Base-by-base conservation (phyloP, 2,888 invertebrate genomes). In the Caenorhabditis auriculariae region DNA sequence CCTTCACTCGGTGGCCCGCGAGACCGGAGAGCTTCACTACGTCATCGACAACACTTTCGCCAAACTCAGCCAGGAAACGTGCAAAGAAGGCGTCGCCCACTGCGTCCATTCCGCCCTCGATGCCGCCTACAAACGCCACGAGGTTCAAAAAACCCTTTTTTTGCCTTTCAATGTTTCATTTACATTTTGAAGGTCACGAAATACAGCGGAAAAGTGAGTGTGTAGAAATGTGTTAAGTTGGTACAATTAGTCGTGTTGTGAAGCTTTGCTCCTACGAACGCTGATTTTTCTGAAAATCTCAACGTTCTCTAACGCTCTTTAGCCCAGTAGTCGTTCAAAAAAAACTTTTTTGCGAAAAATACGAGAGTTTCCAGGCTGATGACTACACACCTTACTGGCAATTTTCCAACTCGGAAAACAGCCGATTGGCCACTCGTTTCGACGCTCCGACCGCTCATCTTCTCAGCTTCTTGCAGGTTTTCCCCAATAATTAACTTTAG, bases 361-460 rank as follows among this genome's bases (percentile, higher is more conserved):
- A 23, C 19, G 4, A 6, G 3, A 4, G 23, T 27, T 19, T 49
- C 19, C 51, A 54, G 66, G 51, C 46, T 7, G 63, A 62, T 26
- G 58, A 60, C 15, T 71, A 63, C 60, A 51, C 53, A 9, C 69
- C 70, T n/a, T 58, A 61, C 58, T 73, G 73, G 73, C 73, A 73
- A 47, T 71, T 73, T 55, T 69, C 69, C 15, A 71, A 71, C 55
- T 37, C 66, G 9, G 60, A 66, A 17, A 24, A 26, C 6, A 50
- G 55, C 12, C 65, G 73, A 1, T 60, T 73, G 15, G 62, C 69
- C 4, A 62, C 64, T 19, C 59, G 73, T 0, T 73, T 73, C 57
- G 70, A 71, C 37, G 24, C 46, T 0, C 53, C 53, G 17, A 64
- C 65, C 17, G 69, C 73, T 29, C 57, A 71, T 45, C 61, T 73